Conservation (phyloP, 2,888 invertebrate species). For the Amphiduros pacificus region DNA sequence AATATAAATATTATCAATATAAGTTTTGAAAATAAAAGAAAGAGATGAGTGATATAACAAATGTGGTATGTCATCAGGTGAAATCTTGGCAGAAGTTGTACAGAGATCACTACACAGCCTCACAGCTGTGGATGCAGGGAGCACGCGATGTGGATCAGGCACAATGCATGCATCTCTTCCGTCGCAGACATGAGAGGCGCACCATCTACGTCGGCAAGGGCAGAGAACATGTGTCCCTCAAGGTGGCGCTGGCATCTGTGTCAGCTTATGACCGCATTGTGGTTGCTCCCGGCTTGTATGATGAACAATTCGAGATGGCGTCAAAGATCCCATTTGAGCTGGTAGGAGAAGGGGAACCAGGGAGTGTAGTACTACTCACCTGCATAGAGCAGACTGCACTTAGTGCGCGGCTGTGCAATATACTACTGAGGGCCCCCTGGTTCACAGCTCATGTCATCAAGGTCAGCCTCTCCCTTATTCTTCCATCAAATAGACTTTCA, state of each 20-base stretch:
- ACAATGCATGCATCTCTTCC: slow-evolving; percentile 38
- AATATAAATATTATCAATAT: too few relatives aligned
- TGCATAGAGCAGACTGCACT: slow-evolving; percentile 47
- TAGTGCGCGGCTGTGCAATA: slow-evolving; percentile 45
- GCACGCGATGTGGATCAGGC: slow-evolving; percentile 29
- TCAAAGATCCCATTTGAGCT: slow-evolving; percentile 52
- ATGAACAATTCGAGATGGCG: slow-evolving; percentile 52
- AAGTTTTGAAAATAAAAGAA: too few relatives aligned
- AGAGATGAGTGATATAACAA: too few relatives aligned
- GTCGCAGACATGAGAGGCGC: slow-evolving; percentile 34
- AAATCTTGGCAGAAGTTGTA: slow-evolving; percentile 45
- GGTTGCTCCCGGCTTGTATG: slow-evolving; percentile 48
- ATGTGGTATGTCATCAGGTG: slow-evolving; percentile 33
- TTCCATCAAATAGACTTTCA: too few relatives aligned
- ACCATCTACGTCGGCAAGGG: slow-evolving; percentile 46
- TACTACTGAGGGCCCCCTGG: slow-evolving; percentile 52
- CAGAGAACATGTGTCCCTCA: slow-evolving; percentile 39
- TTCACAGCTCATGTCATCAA: slow-evolving; percentile 50
- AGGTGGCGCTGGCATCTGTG: slow-evolving; percentile 44
- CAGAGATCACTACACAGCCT: slow-evolving; percentile 40
- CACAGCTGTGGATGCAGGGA: slow-evolving; percentile 40
- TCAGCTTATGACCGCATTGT: slow-evolving; percentile 47
- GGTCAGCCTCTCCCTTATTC: too few relatives aligned
- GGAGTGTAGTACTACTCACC: slow-evolving; percentile 46
- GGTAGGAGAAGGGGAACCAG: slow-evolving; percentile 46